phyloP scores from a whole-genome alignment of 2,888 invertebrate genomes.

The Lepidonotus clava region DNA sequence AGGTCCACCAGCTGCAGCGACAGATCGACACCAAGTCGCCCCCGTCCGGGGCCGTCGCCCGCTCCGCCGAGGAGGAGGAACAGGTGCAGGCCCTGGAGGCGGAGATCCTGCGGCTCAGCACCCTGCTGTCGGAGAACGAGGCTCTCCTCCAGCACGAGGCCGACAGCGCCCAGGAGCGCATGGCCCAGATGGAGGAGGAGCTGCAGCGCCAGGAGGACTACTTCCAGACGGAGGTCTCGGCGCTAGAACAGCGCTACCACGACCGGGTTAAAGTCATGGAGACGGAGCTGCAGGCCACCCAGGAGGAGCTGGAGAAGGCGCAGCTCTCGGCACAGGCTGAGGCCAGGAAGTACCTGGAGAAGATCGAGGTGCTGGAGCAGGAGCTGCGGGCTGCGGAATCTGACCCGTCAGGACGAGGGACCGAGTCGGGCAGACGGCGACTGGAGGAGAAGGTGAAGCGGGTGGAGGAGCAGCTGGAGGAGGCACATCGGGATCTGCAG shows the following conservation, averaged over 20 bases:
- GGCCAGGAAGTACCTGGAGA: not conserved
- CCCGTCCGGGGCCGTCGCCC: not conserved
- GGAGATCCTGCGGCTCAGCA: conserved; percentile 52
- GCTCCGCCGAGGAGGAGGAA: conserved; percentile 9
- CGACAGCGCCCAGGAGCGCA: not conserved
- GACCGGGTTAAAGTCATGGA: not conserved
- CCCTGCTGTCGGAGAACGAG: conserved; percentile 42
- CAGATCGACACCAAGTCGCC: conserved; percentile 34
- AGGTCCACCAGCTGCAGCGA: conserved; percentile 30
- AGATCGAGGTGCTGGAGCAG: conserved; percentile 33
- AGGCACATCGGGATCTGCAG: not conserved
- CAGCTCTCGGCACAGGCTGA: not conserved
- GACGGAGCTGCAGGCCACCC: conserved; percentile 9
- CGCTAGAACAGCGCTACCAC: conserved; percentile 62
- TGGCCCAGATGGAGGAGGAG: conserved; percentile 46
- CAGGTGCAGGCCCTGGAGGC: conserved; percentile 49
- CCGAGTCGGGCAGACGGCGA: not conserved
- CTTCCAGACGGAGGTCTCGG: conserved; percentile 55
- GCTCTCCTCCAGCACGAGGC: conserved; percentile 18
- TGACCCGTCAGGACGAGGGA: not conserved
- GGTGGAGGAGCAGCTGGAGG: conserved; percentile 3
- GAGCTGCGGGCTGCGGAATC: not conserved
- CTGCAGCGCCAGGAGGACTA: conserved; percentile 47
- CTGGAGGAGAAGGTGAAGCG: not conserved
- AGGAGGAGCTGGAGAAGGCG: conserved; percentile 35